Conservation (phyloP, 1,140 invertebrate genomes). For the Pantala flavescens region DNA sequence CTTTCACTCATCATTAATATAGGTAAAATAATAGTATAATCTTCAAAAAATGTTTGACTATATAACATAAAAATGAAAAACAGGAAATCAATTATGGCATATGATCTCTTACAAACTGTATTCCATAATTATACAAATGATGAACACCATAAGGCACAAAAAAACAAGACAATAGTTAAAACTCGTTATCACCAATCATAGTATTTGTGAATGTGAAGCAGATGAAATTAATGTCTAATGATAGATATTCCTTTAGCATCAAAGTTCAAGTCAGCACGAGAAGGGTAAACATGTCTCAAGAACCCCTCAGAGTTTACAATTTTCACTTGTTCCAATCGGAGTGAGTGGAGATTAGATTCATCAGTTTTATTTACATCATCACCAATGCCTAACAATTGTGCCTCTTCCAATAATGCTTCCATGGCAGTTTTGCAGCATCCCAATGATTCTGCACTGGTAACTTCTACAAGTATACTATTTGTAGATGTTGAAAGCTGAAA, state of each 20-base stretch:
- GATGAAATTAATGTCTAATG: no score
- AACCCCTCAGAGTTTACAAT: slow-evolving; percentile 56
- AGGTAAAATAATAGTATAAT: no score
- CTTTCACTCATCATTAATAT: no score
- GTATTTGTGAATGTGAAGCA: no score
- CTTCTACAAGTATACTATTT: slow-evolving; percentile 61
- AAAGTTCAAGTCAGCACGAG: slow-evolving; percentile 54
- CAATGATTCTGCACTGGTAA: slow-evolving; percentile 57
- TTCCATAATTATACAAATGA: no score
- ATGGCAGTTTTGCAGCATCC: slow-evolving; percentile 56
- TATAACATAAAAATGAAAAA: no score
- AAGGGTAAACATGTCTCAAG: slow-evolving; percentile 65
- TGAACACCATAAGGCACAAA: no score
- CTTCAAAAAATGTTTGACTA: no score
- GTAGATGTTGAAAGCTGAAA: slow-evolving; percentile 48
- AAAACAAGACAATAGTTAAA: no score
- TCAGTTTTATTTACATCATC: slow-evolving; percentile 26
- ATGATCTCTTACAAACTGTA: no score
- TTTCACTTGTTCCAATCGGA: slow-evolving; percentile 53
- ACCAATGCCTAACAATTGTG: slow-evolving; percentile 43
- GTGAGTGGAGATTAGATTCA: slow-evolving; percentile 23
- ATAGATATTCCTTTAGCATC: slow-evolving; percentile 25
- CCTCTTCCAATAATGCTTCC: slow-evolving; percentile 52
- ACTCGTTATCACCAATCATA: no score
- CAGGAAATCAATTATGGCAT: no score